Base-by-base conservation (phyloP, 2,888 invertebrate species). In the Andrena chrysosceles region DNA sequence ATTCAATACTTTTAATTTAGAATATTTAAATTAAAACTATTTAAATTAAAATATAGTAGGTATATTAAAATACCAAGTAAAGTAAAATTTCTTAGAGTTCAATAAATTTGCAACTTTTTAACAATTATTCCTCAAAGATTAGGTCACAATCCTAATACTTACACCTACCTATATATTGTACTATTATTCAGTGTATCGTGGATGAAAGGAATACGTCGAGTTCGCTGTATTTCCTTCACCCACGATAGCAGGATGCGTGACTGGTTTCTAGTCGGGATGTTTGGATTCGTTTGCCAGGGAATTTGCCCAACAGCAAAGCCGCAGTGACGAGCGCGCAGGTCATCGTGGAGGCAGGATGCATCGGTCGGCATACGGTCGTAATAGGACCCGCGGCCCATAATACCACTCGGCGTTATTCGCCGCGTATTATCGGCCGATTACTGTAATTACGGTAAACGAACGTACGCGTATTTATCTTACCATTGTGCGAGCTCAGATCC, bases 401-500 rank as follows among this genome's bases (percentile, higher is more conserved):
- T 64, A 68, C 70, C 13, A 48, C 75, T 64, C 81, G 75, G 82
- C 73, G 83, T 79, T 77, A 74, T 84, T 85, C 76, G 52, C 76
- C 60, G 56, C 56, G 83, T 76, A 84, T 85, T 84, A 84, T 85
- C 76, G 71, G 31, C 31, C 83, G 85, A 85, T 85, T 81, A 84
- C 81, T 35, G 76, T 85, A 81, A 85, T 84, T 78, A 75, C 75
- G 77, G 75, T 81, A 80, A 80, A 82, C 66, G 72, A 83, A 70
- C 70, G 81, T 71, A 62, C 70, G 69, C 85, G 85, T 79, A 77
- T 77, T 83, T 73, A 82, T 94, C 95, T 96, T 95, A 98, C 98
- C 97, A 95, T 98, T 97, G 95, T 97, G 97, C 92, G 98, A 97
- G 94, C 97, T 97, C 93, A 96, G 95, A 94, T 98, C 98, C 94